Evolutionary conservation across 2,888 invertebrate species (phyloP).

Genomic region (Oscheius sp.): DNA sequence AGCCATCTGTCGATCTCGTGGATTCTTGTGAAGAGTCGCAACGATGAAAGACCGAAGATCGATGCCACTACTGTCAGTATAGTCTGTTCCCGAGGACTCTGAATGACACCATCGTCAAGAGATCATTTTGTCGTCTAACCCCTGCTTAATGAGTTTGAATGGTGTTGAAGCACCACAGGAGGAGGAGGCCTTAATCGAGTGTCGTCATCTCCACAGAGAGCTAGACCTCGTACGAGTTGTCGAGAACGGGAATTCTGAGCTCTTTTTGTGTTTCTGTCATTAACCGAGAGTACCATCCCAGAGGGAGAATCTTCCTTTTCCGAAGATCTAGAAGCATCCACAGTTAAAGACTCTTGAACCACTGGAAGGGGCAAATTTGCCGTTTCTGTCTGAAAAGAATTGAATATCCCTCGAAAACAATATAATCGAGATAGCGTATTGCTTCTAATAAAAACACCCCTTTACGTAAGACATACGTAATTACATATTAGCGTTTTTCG

Average conservation of each 20-base stretch:
- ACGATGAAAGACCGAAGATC: conserved; percentile 89
- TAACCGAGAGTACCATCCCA: conserved; percentile 5
- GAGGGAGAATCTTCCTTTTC: conserved; percentile 24
- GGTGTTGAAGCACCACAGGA: conserved; percentile 14
- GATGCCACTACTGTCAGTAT: conserved; percentile 82
- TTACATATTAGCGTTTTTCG: too few species aligned
- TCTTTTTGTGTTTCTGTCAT: conserved; percentile 3
- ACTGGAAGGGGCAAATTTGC: not conserved
- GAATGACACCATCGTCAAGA: conserved; percentile 46
- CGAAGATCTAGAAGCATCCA: too few species aligned
- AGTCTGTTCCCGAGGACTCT: conserved; percentile 84
- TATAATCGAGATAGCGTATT: too few species aligned
- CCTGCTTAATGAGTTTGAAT: conserved; percentile 34
- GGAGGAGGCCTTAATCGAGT: conserved; percentile 45
- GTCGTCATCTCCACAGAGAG: conserved; percentile 48
- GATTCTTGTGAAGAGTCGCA: conserved; percentile 89
- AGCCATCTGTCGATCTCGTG: conserved; percentile 86
- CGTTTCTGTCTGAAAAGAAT: conserved; percentile 3
- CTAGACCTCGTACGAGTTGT: conserved; percentile 36
- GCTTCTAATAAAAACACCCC: too few species aligned
- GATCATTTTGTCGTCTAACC: conserved; percentile 23
- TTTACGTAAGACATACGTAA: too few species aligned
- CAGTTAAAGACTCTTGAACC: not conserved
- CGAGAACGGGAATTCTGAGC: conserved; percentile 34
- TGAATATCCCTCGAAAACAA: not conserved